A percentile compares a stretch with the other conserved stretches of the same genome.
Conservation (phyloP, 2,113 vertebrate species). For the Salvelinus fontinalis region DNA sequence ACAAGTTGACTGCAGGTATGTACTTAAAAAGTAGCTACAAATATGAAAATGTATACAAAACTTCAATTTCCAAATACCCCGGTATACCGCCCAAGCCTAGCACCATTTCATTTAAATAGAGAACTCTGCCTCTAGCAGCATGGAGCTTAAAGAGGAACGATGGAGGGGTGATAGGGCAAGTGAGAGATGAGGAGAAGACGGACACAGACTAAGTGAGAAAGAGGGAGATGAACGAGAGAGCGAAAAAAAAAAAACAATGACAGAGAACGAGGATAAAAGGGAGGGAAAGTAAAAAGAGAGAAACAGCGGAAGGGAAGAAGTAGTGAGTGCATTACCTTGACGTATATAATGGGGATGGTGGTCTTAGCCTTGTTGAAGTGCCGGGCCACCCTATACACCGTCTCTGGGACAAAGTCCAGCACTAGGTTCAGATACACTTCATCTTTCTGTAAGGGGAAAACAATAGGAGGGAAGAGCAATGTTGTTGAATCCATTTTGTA, state of each 20-base stretch:
- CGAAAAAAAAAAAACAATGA: background rate
- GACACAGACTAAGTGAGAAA: background rate
- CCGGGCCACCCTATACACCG: conserved; percentile 90
- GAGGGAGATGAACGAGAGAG: background rate
- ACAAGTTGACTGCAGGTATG: no score
- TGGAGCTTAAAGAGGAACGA: background rate
- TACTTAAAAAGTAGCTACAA: no score
- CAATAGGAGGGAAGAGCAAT: background rate
- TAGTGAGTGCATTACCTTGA: conserved; percentile 75
- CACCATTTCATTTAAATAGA: background rate
- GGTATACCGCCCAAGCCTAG: no score
- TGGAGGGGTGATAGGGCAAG: background rate
- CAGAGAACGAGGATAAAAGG: background rate
- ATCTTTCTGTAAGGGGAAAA: conserved; percentile 78
- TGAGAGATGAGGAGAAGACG: background rate
- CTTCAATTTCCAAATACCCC: no score
- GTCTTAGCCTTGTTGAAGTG: conserved; percentile 94
- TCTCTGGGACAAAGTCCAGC: conserved; percentile 90
- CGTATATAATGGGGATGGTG: conserved; percentile 89
- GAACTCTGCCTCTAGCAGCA: background rate
- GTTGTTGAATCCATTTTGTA: background rate
- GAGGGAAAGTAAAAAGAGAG: background rate
- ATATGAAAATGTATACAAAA: no score
- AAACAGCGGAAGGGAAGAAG: background rate
- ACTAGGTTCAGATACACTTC: conserved; percentile 94